Evolutionary conservation across 2,113 vertebrate species (phyloP).

Genomic region (Neolamprologus longior): DNA sequence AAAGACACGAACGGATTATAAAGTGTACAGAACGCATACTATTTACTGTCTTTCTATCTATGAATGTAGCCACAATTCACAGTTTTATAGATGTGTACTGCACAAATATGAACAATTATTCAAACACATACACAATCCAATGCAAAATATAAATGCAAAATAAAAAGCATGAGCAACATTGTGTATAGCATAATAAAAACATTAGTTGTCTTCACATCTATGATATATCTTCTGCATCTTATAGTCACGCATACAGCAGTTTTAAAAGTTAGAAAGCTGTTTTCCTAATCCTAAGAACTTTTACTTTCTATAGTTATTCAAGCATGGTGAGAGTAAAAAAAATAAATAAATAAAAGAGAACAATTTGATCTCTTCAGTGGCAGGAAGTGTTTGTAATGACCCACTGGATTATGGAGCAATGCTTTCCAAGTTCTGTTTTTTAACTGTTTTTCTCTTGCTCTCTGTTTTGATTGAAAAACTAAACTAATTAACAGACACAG

Average conservation of each 20-base stretch:
- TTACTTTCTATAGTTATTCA: not conserved
- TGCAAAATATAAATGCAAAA: not conserved
- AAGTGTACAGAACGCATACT: not conserved
- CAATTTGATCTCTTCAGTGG: constrained; percentile 1
- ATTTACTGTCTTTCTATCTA: not conserved
- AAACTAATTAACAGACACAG: not conserved
- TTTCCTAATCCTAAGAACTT: not conserved
- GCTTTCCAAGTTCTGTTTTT: not conserved
- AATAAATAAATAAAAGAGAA: not conserved
- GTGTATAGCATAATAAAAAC: not conserved
- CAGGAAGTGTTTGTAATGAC: not conserved
- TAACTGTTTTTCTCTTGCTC: not conserved
- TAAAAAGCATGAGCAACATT: not conserved
- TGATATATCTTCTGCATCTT: not conserved
- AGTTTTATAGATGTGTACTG: not conserved
- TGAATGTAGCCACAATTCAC: not conserved
- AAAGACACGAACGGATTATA: not conserved
- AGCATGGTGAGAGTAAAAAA: not conserved
- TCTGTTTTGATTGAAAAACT: not conserved
- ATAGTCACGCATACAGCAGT: not conserved
- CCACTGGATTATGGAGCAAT: not conserved
- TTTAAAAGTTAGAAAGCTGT: not conserved
- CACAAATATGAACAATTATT: not conserved
- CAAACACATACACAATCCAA: not conserved
- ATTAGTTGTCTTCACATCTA: not conserved